Conservation (phyloP, 1,140 invertebrate species). For the Stegodyphus dumicola region DNA sequence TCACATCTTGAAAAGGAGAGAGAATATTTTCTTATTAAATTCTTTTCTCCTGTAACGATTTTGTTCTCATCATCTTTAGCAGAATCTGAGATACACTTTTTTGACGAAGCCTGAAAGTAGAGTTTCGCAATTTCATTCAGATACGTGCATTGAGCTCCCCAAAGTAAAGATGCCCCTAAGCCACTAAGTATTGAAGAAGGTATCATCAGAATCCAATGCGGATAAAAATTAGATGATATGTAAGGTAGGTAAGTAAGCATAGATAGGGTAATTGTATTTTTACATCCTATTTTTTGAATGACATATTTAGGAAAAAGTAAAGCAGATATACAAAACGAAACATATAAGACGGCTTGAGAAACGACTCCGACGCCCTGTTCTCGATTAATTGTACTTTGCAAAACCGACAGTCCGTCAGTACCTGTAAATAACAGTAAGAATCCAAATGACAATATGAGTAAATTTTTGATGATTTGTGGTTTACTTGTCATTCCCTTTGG, state of each 20-base stretch:
- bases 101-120: background rate
- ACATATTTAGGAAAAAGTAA: slow-evolving; percentile 21
- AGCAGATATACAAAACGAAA: background rate
- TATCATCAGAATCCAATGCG: slow-evolving; percentile 11
- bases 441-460: background rate
- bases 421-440: background rate
- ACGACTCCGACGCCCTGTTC: slow-evolving; percentile 13
- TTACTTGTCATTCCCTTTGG: background rate
- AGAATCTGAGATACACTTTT: background rate
- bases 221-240: slow-evolving; percentile 10
- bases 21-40: background rate
- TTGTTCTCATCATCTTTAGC: background rate
- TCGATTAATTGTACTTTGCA: slow-evolving; percentile 19
- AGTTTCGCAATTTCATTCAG: slow-evolving; percentile 22
- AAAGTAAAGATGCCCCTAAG: slow-evolving; percentile 11
- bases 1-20: background rate
- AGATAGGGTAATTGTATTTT: background rate
- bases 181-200: slow-evolving; percentile 16
- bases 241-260: slow-evolving; percentile 15
- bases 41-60: background rate
- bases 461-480: background rate
- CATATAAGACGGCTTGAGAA: background rate
- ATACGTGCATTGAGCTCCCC: slow-evolving; percentile 36
- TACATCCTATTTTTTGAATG: slow-evolving; percentile 29
- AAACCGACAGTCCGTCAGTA: background rate